Evolutionary conservation across 2,888 invertebrate species (phyloP).

Genomic region (Acleris cristana): DNA sequence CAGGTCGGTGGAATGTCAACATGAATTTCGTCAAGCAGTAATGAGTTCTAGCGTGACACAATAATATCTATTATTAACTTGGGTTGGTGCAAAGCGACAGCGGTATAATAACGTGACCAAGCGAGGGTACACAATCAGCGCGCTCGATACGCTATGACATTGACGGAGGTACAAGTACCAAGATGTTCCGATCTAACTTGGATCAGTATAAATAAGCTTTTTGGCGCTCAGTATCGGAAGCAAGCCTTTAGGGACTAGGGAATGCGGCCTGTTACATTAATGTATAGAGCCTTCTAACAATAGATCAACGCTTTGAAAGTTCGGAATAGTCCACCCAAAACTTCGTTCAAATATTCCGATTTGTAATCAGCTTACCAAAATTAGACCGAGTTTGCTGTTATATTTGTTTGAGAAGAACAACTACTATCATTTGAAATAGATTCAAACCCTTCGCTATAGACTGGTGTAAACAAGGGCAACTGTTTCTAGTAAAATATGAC

Average conservation of each 20-base stretch:
- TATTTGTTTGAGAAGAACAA: too few relatives aligned
- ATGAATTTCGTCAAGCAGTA: slow-evolving; percentile 7
- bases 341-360: background rate
- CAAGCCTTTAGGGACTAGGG: slow-evolving; percentile 1
- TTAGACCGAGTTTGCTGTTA: background rate
- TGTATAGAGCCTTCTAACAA: slow-evolving; percentile 3
- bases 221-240: slow-evolving; percentile 9
- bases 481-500: too few relatives aligned
- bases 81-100: slow-evolving; percentile 17
- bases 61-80: slow-evolving; percentile 28
- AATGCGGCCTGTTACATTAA: slow-evolving; percentile 4
- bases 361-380: background rate
- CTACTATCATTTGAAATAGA: too few relatives aligned
- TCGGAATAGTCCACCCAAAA: background rate
- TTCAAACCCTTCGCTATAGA: too few relatives aligned
- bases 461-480: too few relatives aligned
- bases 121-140: slow-evolving; percentile 19
- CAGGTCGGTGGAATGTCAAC: background rate
- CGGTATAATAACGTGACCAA: slow-evolving; percentile 22
- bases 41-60: slow-evolving; percentile 22
- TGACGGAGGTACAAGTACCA: slow-evolving; percentile 28
- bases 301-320: slow-evolving; percentile 9
- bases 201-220: slow-evolving; percentile 9
- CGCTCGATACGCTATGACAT: slow-evolving; percentile 29
- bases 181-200: slow-evolving; percentile 16